Conservation (phyloP, 2,888 invertebrate genomes). For the Rhagium mordax region DNA sequence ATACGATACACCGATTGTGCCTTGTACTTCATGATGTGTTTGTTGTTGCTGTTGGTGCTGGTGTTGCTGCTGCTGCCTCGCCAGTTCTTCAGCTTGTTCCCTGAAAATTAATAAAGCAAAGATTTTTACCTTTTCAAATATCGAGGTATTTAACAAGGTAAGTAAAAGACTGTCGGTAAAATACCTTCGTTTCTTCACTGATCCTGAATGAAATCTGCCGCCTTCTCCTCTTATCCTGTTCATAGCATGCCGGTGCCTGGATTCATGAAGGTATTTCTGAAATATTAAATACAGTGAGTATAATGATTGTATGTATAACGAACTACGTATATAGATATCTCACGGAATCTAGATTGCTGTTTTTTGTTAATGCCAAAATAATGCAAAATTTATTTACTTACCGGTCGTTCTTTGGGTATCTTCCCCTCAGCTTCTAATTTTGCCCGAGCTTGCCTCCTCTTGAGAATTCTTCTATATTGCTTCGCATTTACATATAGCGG, state of each 20-base stretch:
- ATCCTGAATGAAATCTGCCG: constrained; percentile 92
- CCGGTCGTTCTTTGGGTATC: constrained; percentile 96
- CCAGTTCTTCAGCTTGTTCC: constrained; percentile 54
- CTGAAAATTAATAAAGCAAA: constrained; percentile 27
- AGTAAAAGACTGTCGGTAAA: neutral
- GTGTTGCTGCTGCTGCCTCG: constrained; percentile 57
- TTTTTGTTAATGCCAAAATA: too few species aligned
- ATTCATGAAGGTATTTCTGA: constrained; percentile 98
- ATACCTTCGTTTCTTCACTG: constrained; percentile 67
- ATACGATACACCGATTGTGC: constrained; percentile 65
- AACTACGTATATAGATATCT: too few species aligned
- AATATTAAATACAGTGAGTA: constrained; percentile 57
- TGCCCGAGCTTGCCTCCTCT: constrained; percentile 93
- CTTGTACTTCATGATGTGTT: constrained; percentile 61
- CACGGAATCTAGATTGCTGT: too few species aligned
- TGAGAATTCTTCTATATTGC: constrained; percentile 96
- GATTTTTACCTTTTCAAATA: constrained; percentile 12
- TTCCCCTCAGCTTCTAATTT: constrained; percentile 95
- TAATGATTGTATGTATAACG: too few species aligned
- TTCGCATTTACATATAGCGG: constrained; percentile 98
- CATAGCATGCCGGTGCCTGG: constrained; percentile 97
- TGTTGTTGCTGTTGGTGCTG: constrained; percentile 62
- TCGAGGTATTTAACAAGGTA: neutral
- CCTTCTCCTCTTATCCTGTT: constrained; percentile 97
- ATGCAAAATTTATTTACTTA: too few species aligned